Evolutionary conservation across 1,140 invertebrate genomes (phyloP).

Genomic region (Leptinotarsa undecemlineata): DNA sequence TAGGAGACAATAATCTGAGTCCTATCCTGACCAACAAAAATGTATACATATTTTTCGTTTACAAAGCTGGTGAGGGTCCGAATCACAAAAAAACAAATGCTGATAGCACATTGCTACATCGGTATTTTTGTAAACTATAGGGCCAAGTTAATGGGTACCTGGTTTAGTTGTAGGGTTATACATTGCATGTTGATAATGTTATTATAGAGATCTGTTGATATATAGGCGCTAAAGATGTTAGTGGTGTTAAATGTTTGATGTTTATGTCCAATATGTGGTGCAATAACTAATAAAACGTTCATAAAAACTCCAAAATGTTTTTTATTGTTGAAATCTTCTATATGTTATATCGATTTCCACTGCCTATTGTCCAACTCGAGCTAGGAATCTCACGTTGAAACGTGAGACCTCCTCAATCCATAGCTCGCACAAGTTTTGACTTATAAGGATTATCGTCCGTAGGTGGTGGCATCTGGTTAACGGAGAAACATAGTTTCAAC

Average conservation of each 20-base stretch:
- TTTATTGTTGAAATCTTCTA: too few relatives aligned
- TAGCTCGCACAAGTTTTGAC: too few relatives aligned
- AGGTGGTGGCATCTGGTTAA: too few relatives aligned
- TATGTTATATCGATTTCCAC: too few relatives aligned
- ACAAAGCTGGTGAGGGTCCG: conserved; percentile 58
- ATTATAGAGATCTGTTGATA: conserved; percentile 24
- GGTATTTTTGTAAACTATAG: conserved; percentile 39
- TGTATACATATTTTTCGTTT: conserved; percentile 43
- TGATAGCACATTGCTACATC: conserved; percentile 29
- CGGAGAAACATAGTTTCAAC: too few relatives aligned
- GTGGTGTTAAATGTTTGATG: conserved; percentile 44
- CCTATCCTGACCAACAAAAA: conserved; percentile 40
- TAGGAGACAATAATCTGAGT: conserved; percentile 57
- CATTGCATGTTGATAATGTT: conserved; percentile 44
- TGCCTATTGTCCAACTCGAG: too few relatives aligned
- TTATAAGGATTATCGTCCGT: too few relatives aligned
- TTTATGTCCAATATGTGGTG: conserved; percentile 45
- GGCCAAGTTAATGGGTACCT: conserved; percentile 33
- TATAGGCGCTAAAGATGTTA: background rate
- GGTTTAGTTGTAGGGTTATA: conserved; percentile 33
- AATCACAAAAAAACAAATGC: conserved; percentile 51
- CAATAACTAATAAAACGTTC: conserved; percentile 38
- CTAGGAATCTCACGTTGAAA: too few relatives aligned
- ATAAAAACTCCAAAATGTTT: conserved; percentile 22
- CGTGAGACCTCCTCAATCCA: too few relatives aligned